Evolutionary conservation across 2,113 vertebrate genomes (phyloP).

Genomic region (Murina feae): DNA sequence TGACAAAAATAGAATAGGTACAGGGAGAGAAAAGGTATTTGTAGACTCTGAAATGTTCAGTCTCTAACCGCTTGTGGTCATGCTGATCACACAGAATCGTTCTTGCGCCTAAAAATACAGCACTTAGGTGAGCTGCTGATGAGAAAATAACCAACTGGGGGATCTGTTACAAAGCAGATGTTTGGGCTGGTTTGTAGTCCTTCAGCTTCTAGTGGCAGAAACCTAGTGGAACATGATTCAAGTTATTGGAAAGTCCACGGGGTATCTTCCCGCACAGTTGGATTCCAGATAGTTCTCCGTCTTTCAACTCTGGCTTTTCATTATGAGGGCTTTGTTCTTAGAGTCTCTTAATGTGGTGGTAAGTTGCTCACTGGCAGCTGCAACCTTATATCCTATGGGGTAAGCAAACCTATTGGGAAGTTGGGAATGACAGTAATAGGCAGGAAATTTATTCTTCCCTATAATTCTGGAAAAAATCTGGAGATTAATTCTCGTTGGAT

Average conservation of each 20-base stretch:
- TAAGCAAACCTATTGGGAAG: neutral
- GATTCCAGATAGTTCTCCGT: neutral
- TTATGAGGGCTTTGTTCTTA: neutral
- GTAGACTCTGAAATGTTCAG: neutral
- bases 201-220: neutral
- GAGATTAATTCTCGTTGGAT: neutral
- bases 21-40: neutral
- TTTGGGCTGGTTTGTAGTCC: neutral
- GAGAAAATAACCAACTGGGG: accelerated
- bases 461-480: neutral
- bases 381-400: accelerated
- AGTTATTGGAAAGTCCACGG: neutral
- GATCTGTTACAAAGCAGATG: neutral
- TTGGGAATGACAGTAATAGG: no score
- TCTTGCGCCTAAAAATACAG: neutral
- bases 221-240: neutral
- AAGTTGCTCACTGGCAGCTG: neutral
- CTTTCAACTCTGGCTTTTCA: neutral
- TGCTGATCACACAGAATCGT: neutral
- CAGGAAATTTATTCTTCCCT: neutral
- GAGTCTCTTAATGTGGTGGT: neutral
- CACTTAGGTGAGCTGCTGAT: neutral
- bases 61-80: neutral
- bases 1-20: neutral
- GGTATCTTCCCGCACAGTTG: neutral